Conservation (phyloP, 2,888 invertebrate species). For the Drosophila subquinaria region DNA sequence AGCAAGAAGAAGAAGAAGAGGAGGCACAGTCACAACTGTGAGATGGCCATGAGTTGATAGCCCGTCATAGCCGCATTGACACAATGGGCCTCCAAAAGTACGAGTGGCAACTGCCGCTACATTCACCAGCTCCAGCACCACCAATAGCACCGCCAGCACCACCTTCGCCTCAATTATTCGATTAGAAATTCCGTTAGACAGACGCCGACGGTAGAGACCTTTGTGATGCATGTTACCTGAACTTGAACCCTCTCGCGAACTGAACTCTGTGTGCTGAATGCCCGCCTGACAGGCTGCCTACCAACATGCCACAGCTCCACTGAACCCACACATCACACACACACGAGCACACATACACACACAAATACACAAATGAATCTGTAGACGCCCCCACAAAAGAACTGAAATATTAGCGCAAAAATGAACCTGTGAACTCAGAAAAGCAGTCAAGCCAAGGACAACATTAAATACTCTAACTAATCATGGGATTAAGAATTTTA, state of each 20-base stretch:
- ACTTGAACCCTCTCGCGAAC: constrained; percentile 32
- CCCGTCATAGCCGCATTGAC: constrained; percentile 68
- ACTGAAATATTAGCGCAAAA: constrained; percentile 39
- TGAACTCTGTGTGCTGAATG: not conserved
- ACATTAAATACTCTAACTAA: constrained; percentile 8
- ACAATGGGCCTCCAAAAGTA: constrained; percentile 58
- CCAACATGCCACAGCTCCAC: constrained; percentile 22
- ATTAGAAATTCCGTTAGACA: constrained; percentile 72
- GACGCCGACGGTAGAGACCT: constrained; percentile 31
- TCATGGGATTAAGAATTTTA: not conserved
- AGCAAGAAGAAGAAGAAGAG: not conserved
- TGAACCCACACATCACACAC: constrained; percentile 25
- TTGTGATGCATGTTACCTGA: constrained; percentile 35
- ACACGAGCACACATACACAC: constrained; percentile 3
- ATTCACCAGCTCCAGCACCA: constrained; percentile 27
- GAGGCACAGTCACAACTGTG: constrained; percentile 37
- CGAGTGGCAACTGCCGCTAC: constrained; percentile 33
- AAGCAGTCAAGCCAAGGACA: not conserved
- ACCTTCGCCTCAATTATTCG: constrained; percentile 64
- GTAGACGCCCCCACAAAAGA: constrained; percentile 37
- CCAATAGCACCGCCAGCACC: constrained; percentile 27
- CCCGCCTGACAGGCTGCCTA: constrained; percentile 17
- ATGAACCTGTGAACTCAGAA: constrained; percentile 12
- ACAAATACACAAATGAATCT: not conserved
- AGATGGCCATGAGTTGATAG: constrained; percentile 77